Evolutionary conservation across 1,140 invertebrate species (phyloP).

Genomic region (Vanessa atalanta): DNA sequence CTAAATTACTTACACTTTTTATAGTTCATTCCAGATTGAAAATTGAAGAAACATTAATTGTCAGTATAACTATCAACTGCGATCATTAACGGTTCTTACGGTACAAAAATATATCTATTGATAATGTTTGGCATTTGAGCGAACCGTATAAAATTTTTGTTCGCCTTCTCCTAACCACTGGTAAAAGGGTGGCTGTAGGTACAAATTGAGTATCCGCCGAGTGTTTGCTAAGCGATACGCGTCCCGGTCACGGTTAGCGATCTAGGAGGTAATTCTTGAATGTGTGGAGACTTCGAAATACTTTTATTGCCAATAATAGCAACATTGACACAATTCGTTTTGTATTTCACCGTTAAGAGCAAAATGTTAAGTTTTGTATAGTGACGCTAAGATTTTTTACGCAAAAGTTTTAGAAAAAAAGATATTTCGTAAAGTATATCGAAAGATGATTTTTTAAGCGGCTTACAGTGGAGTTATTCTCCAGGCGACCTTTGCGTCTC

Average conservation of each 20-base stretch:
- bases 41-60: too few species aligned
- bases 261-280: conserved; percentile 40
- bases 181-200: conserved; percentile 48
- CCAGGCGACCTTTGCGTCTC: too few species aligned
- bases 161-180: conserved; percentile 14
- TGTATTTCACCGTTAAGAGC: conserved; percentile 20
- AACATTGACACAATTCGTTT: conserved; percentile 19
- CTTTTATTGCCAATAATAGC: conserved; percentile 32
- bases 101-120: too few species aligned
- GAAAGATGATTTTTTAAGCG: too few species aligned
- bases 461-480: too few species aligned
- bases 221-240: conserved; percentile 55
- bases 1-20: too few species aligned
- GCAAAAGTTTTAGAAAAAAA: not conserved
- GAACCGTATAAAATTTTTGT: too few species aligned
- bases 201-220: conserved; percentile 56
- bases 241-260: conserved; percentile 41
- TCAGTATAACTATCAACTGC: too few species aligned
- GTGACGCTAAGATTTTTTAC: not conserved
- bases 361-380: not conserved
- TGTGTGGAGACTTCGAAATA: conserved; percentile 40
- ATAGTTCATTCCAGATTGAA: too few species aligned
- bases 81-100: too few species aligned
- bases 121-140: too few species aligned
- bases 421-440: too few species aligned